These are phyloP conservation scores for Rutilus rutilus DNA, from an alignment of 2,113 vertebrate species.

Conservation along the genomic window DNA sequence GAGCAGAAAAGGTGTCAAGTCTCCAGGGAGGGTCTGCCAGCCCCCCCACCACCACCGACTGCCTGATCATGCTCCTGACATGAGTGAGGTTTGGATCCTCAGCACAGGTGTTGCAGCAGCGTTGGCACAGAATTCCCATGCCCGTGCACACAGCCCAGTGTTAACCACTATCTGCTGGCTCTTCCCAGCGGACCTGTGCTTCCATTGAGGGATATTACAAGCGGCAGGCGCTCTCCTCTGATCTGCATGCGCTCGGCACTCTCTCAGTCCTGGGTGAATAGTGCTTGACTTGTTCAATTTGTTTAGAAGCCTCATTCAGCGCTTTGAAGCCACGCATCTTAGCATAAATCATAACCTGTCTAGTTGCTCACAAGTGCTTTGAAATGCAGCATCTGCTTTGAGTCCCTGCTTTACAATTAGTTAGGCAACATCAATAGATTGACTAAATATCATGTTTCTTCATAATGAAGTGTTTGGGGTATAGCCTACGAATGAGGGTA, in stretches of 20 bases:
- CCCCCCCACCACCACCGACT: conserved; percentile 46
- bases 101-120: conserved; percentile 80
- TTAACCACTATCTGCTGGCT: conserved; percentile 69
- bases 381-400: conserved; percentile 85
- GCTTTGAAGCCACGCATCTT: conserved; percentile 84
- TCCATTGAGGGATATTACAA: conserved; percentile 80
- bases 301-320: conserved; percentile 78
- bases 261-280: conserved; percentile 81
- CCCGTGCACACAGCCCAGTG: conserved; percentile 61
- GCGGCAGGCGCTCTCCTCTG: conserved; percentile 79
- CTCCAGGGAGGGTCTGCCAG: conserved; percentile 73
- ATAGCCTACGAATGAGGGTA: conserved; percentile 47
- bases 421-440: conserved; percentile 81
- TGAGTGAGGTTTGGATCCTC: conserved; percentile 29
- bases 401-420: conserved; percentile 82
- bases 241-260: conserved; percentile 75
- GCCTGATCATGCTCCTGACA: conserved; percentile 45
- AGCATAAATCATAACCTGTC: conserved; percentile 86
- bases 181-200: conserved; percentile 72
- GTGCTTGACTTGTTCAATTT: conserved; percentile 87
- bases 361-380: conserved; percentile 78
- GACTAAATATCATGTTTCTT: conserved; percentile 76
- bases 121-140: conserved; percentile 74
- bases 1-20: conserved; percentile 78
- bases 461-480: conserved; percentile 73